Evolutionary conservation across 2,113 vertebrate species (phyloP).

Genomic region (Onychostoma macrolepis): DNA sequence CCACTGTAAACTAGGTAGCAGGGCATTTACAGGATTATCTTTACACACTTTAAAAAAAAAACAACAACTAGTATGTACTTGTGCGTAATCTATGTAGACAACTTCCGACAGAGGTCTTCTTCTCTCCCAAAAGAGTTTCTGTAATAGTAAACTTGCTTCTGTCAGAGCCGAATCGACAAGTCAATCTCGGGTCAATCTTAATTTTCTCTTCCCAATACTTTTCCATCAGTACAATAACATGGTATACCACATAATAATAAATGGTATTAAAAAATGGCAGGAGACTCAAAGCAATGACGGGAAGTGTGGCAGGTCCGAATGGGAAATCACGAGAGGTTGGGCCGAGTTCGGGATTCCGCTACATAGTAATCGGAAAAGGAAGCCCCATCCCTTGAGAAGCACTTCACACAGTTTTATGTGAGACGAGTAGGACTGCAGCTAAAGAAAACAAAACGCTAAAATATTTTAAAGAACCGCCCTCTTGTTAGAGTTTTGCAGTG

Average conservation of each 20-base stretch:
- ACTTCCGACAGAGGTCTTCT: not conserved
- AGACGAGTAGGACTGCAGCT: constrained; percentile 60
- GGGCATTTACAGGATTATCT: constrained; percentile 39
- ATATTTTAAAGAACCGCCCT: constrained; percentile 66
- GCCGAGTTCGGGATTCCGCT: constrained; percentile 57
- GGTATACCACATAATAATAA: constrained; percentile 60
- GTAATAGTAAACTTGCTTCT: constrained; percentile 39
- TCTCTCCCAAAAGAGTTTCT: not conserved
- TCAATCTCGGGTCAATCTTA: constrained; percentile 55
- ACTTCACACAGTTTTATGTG: constrained; percentile 62
- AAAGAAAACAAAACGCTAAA: constrained; percentile 66
- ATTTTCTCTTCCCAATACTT: constrained; percentile 42
- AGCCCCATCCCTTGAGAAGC: constrained; percentile 60
- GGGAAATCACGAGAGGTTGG: constrained; percentile 62
- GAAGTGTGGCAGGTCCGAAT: constrained; percentile 56
- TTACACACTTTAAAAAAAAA: constrained; percentile 5
- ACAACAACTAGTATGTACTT: not conserved
- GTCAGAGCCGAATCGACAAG: constrained; percentile 10
- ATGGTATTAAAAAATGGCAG: constrained; percentile 60
- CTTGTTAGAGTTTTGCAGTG: constrained; percentile 66
- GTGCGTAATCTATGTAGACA: constrained; percentile 13
- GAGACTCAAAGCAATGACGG: constrained; percentile 61
- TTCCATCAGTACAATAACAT: constrained; percentile 60
- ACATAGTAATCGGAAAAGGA: constrained; percentile 57
- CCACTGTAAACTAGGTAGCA: constrained; percentile 53